Conservation (phyloP, 2,888 invertebrate genomes). For the Argyra leucocephala region DNA sequence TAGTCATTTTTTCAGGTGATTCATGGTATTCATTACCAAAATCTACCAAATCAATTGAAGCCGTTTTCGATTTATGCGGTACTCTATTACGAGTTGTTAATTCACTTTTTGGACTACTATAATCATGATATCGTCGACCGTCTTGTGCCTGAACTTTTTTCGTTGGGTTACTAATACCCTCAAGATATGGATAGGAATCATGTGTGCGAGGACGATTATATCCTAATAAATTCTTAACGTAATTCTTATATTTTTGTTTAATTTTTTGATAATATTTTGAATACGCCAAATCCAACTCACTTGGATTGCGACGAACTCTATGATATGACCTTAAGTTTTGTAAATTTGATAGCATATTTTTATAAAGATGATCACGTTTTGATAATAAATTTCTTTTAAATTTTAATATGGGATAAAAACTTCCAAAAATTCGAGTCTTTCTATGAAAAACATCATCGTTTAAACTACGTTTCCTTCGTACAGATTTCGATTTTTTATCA, state of each 20-base stretch:
- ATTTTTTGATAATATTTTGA: constrained; percentile 39
- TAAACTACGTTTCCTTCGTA: neutral
- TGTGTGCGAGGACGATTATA: constrained; percentile 26
- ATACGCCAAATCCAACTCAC: constrained; percentile 35
- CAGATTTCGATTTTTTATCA: constrained; percentile 1
- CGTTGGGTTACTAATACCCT: constrained; percentile 22
- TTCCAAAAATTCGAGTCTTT: neutral
- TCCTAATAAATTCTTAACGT: constrained; percentile 36
- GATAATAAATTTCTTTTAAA: constrained; percentile 5
- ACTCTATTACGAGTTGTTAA: constrained; percentile 27
- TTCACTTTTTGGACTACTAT: constrained; percentile 32
- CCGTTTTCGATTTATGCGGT: constrained; percentile 29
- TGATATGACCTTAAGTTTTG: neutral
- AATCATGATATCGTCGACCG: constrained; percentile 31
- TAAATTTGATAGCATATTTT: neutral
- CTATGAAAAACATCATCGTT: neutral
- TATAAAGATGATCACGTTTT: neutral
- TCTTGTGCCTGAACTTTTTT: constrained; percentile 31
- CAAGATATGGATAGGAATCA: constrained; percentile 17
- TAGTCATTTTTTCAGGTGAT: constrained; percentile 18
- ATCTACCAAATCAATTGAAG: constrained; percentile 24
- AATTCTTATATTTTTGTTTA: constrained; percentile 37
- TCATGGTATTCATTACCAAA: constrained; percentile 22
- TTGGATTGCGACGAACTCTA: constrained; percentile 25
- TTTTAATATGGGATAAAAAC: neutral